phyloP scores from a whole-genome alignment of 2,888 invertebrate genomes.

The Euzetes globulus region DNA sequence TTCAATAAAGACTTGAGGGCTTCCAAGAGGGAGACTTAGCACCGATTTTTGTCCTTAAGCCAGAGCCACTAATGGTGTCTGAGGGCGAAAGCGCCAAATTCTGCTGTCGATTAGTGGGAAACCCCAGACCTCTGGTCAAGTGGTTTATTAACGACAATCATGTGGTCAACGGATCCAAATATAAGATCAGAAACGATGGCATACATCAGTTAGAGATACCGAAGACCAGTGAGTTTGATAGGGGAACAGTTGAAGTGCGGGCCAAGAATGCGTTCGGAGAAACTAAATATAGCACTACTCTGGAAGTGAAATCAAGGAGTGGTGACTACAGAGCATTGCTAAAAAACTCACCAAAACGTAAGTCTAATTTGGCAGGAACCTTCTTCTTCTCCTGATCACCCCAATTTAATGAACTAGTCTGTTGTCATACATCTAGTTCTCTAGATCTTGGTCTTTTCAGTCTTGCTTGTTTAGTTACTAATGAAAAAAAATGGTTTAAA shows the following conservation, averaged over 20 bases:
- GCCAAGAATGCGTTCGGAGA: slow-evolving; percentile 93
- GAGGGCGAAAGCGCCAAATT: slow-evolving; percentile 96
- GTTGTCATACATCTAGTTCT: no score
- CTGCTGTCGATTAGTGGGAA: slow-evolving; percentile 93
- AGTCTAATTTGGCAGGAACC: no score
- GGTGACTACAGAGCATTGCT: slow-evolving; percentile 86
- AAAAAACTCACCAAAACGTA: slow-evolving; percentile 70
- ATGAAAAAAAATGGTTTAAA: no score
- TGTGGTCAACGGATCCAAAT: slow-evolving; percentile 83
- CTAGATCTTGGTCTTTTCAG: no score
- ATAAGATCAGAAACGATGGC: slow-evolving; percentile 93
- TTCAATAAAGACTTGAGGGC: background rate
- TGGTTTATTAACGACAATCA: slow-evolving; percentile 97
- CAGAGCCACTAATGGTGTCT: slow-evolving; percentile 79
- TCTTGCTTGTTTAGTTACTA: no score
- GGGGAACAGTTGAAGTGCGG: slow-evolving; percentile 88
- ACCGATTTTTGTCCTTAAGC: slow-evolving; percentile 87
- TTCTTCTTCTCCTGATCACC: no score
- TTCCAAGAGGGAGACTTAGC: slow-evolving; percentile 49
- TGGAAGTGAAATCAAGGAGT: slow-evolving; percentile 74
- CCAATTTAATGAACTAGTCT: no score
- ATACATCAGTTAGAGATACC: slow-evolving; percentile 98
- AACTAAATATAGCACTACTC: slow-evolving; percentile 75
- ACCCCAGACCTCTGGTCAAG: slow-evolving; percentile 91
- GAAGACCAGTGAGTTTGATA: slow-evolving; percentile 91